phyloP scores from a whole-genome alignment of 2,888 invertebrate species.

The Anticlea derivata region DNA sequence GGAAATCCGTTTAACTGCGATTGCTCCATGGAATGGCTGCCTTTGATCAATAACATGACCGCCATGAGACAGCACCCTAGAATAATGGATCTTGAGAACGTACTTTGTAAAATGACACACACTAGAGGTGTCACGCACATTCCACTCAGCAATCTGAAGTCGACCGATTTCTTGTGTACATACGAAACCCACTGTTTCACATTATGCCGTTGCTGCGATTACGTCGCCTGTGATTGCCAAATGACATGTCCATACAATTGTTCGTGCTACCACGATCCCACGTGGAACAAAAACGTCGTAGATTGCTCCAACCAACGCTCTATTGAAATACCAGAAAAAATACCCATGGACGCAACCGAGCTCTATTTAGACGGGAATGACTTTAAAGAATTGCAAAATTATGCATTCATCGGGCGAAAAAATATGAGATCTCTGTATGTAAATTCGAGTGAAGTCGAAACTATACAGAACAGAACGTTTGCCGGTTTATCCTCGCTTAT shows the following conservation, averaged over 20 bases:
- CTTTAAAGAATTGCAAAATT: constrained; percentile 92
- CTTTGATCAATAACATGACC: constrained; percentile 94
- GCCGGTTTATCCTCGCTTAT: constrained; percentile 92
- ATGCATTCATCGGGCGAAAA: constrained; percentile 95
- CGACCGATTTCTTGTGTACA: constrained; percentile 94
- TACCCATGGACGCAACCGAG: constrained; percentile 97
- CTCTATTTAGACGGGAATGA: constrained; percentile 96
- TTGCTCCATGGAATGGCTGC: constrained; percentile 98
- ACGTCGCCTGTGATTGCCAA: constrained; percentile 97
- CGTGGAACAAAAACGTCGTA: constrained; percentile 96
- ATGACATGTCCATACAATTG: constrained; percentile 98
- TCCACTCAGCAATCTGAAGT: constrained; percentile 88
- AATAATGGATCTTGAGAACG: constrained; percentile 94
- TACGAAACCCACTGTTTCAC: constrained; percentile 97
- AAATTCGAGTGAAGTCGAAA: constrained; percentile 92
- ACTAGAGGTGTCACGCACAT: constrained; percentile 91
- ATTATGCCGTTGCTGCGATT: constrained; percentile 97
- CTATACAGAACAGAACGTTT: constrained; percentile 94
- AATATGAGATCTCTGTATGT: constrained; percentile 94
- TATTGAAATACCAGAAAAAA: constrained; percentile 90
- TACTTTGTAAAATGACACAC: constrained; percentile 93
- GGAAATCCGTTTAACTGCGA: constrained; percentile 97
- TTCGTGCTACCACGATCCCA: constrained; percentile 96
- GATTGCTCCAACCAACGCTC: constrained; percentile 93
- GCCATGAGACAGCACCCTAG: constrained; percentile 92